phyloP scores from a whole-genome alignment of 2,888 invertebrate genomes.

The Pollenia griseotomentosa region DNA sequence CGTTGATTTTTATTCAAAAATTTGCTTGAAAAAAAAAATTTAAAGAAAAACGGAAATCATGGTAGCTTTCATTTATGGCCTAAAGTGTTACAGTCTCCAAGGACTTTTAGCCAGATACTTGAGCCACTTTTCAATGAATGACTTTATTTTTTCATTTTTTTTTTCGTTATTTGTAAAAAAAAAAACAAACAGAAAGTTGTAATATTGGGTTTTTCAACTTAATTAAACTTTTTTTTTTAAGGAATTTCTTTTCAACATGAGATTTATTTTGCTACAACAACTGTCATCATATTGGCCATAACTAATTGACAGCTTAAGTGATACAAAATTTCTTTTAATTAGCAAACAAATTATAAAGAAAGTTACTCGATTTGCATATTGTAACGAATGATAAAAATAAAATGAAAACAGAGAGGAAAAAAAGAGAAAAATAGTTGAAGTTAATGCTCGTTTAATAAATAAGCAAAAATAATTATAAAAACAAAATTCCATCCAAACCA shows the following conservation, averaged over 20 bases:
- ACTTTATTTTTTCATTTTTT: conserved; percentile 38
- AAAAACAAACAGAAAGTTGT: conserved; percentile 3
- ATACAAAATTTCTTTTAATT: conserved; percentile 75
- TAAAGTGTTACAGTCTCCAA: conserved; percentile 73
- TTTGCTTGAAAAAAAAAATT: conserved; percentile 41
- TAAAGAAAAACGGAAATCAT: conserved; percentile 63
- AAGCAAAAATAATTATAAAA: no score
- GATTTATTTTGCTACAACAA: conserved; percentile 61
- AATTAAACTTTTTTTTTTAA: conserved; percentile 73
- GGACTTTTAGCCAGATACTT: conserved; percentile 72
- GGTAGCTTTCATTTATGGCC: conserved; percentile 61
- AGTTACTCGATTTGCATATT: conserved; percentile 34
- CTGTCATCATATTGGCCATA: conserved; percentile 76
- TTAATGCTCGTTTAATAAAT: not conserved
- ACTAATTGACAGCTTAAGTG: conserved; percentile 76
- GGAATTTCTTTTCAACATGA: conserved; percentile 41
- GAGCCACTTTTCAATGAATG: conserved; percentile 71
- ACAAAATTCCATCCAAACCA: no score
- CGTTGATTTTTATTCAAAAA: conserved; percentile 71
- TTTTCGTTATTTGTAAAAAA: not conserved
- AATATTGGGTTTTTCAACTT: conserved; percentile 74
- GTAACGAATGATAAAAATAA: conserved; percentile 4
- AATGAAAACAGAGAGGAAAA: not conserved
- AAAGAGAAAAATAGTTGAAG: conserved; percentile 19
- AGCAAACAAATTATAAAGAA: conserved; percentile 59